phyloP scores from a whole-genome alignment of 1,140 invertebrate species.

The Aethina tumida region DNA sequence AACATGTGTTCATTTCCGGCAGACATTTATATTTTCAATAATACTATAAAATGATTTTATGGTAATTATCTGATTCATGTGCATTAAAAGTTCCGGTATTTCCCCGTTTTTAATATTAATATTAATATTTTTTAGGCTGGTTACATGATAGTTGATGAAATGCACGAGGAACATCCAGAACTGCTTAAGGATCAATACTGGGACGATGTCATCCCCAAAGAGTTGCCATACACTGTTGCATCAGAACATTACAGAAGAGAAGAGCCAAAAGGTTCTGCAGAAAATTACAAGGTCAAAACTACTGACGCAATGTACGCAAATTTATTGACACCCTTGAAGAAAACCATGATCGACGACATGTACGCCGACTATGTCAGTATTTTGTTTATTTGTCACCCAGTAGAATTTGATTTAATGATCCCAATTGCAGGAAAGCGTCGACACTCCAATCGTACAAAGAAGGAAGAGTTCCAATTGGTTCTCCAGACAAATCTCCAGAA shows the following conservation, averaged over 20 bases:
- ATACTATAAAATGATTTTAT: too few species aligned
- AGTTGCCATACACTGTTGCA: conserved; percentile 75
- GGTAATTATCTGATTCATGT: too few species aligned
- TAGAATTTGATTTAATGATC: not conserved
- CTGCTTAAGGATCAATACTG: conserved; percentile 81
- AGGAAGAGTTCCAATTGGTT: conserved; percentile 71
- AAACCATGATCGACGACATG: conserved; percentile 60
- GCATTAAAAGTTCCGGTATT: too few species aligned
- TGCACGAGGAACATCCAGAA: conserved; percentile 84
- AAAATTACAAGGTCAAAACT: conserved; percentile 74
- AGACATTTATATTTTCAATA: too few species aligned
- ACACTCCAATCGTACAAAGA: conserved; percentile 71
- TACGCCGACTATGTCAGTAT: conserved; percentile 75
- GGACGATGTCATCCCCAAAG: conserved; percentile 82
- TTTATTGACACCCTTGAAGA: conserved; percentile 40
- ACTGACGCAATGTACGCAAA: conserved; percentile 75
- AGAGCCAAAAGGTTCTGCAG: conserved; percentile 75
- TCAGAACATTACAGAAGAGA: conserved; percentile 70
- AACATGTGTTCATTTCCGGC: too few species aligned
- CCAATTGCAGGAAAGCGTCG: conserved; percentile 66
- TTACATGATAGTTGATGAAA: conserved; percentile 85
- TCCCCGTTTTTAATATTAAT: too few species aligned
- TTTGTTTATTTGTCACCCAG: not conserved
- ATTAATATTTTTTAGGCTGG: conserved; percentile 51
- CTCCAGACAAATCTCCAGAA: conserved; percentile 67